A percentile compares a stretch with the other conserved stretches of the same genome.
Evolutionary conservation across 2,113 vertebrate genomes (phyloP).

Genomic region (Takifugu flavidus): DNA sequence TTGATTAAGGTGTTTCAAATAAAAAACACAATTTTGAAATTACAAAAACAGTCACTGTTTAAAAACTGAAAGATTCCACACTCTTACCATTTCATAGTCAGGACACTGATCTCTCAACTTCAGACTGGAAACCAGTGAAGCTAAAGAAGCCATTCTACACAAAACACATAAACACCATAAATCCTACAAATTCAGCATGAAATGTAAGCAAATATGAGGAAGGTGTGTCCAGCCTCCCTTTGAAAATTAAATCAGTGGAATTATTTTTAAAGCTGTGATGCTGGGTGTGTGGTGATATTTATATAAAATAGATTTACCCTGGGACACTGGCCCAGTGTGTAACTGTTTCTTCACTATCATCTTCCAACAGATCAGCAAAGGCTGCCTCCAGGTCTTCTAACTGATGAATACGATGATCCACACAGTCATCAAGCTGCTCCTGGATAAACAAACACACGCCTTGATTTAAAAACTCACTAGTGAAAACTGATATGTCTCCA

Average conservation of each 20-base stretch:
- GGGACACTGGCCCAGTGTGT: constrained; percentile 81
- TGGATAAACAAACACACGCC: constrained; percentile 23
- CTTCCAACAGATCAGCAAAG: constrained; percentile 90
- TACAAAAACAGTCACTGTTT: too few relatives aligned
- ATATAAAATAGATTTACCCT: constrained; percentile 62
- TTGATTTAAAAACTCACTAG: too few relatives aligned
- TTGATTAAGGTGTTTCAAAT: background rate
- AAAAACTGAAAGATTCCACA: background rate
- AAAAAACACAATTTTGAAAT: too few relatives aligned
- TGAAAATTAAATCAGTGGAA: too few relatives aligned
- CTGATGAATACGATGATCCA: constrained; percentile 83
- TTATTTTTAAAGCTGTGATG: background rate
- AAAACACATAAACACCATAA: constrained; percentile 4
- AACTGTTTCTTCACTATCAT: constrained; percentile 82
- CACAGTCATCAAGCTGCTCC: constrained; percentile 82
- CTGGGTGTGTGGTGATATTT: too few relatives aligned
- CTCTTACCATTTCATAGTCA: constrained; percentile 92
- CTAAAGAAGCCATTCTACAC: constrained; percentile 84
- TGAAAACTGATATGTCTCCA: too few relatives aligned
- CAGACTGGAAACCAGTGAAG: constrained; percentile 83
- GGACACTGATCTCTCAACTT: constrained; percentile 81
- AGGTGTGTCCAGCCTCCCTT: too few relatives aligned
- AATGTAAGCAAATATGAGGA: background rate
- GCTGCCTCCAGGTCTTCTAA: constrained; percentile 91
- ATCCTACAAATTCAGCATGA: background rate